These are phyloP conservation scores for Trigoniulus corallinus DNA, from an alignment of 1,140 invertebrate species.

Conservation along the genomic window DNA sequence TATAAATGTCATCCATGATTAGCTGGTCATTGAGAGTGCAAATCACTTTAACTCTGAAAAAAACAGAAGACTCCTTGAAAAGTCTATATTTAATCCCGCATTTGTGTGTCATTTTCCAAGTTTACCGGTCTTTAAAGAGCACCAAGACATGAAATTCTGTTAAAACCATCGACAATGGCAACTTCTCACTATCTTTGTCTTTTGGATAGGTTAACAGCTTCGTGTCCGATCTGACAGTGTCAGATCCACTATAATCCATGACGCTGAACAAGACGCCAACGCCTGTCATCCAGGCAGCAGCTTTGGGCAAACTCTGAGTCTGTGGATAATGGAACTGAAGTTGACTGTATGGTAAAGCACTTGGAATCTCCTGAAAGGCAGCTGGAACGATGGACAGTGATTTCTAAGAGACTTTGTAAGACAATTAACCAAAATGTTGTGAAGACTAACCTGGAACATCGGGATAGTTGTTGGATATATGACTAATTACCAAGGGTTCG, in stretches of 20 bases:
- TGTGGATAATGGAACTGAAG: conserved; percentile 59
- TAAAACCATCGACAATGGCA: conserved; percentile 57
- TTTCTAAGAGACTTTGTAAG: too few species aligned
- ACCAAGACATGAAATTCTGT: conserved; percentile 82
- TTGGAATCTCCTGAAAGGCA: conserved; percentile 53
- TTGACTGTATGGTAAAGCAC: conserved; percentile 54
- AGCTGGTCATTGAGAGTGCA: conserved; percentile 71
- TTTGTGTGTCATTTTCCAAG: too few species aligned
- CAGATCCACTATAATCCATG: conserved; percentile 24
- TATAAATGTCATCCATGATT: conserved; percentile 70
- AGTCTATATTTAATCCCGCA: too few species aligned
- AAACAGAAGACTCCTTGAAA: too few species aligned
- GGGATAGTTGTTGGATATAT: conserved; percentile 65
- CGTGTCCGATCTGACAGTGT: conserved; percentile 39
- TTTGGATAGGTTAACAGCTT: conserved; percentile 41
- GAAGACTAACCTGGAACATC: too few species aligned
- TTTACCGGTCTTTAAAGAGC: conserved; percentile 55
- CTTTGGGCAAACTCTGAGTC: conserved; percentile 42
- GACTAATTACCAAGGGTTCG: conserved; percentile 59
- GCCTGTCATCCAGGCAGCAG: conserved; percentile 74
- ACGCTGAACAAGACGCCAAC: conserved; percentile 27
- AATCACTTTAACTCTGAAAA: conserved; percentile 49
- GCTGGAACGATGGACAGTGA: too few species aligned
- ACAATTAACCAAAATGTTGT: too few species aligned
- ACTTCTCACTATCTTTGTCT: conserved; percentile 10